phyloP scores from a whole-genome alignment of 2,113 vertebrate species.

The Odocoileus hemionus region DNA sequence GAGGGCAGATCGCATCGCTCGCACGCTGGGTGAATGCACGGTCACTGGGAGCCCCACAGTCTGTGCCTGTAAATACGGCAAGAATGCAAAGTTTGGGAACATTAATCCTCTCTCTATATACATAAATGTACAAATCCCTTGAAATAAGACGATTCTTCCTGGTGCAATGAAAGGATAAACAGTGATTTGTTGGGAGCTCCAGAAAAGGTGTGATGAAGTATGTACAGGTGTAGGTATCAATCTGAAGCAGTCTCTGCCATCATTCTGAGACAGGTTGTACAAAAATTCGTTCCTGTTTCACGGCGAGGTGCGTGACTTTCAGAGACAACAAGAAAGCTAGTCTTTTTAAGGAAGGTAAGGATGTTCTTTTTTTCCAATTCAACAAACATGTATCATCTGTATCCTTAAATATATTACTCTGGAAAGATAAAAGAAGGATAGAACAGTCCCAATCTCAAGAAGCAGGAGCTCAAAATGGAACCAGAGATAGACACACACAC shows the following conservation, averaged over 20 bases:
- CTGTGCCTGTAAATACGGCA: slow-evolving; percentile 80
- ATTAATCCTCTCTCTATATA: neutral
- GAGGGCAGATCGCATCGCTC: slow-evolving; percentile 87
- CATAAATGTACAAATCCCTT: neutral
- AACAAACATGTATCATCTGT: neutral
- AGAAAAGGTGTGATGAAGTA: neutral
- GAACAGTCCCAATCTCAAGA: neutral
- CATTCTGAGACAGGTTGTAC: neutral
- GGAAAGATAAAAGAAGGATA: neutral
- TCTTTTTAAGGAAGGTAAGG: neutral
- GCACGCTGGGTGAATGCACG: slow-evolving; percentile 84
- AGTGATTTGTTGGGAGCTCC: neutral
- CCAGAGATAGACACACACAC: neutral
- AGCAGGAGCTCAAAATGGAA: neutral
- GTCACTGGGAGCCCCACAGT: slow-evolving; percentile 84
- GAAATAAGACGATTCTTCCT: neutral
- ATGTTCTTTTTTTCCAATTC: neutral
- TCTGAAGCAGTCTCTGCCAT: neutral
- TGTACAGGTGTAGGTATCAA: neutral
- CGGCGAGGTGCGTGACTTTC: neutral
- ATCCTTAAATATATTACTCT: neutral
- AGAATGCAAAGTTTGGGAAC: neutral
- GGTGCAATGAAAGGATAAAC: neutral
- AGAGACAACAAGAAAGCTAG: neutral
- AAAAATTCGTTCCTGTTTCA: neutral